Evolutionary conservation across 2,888 invertebrate genomes (phyloP).

Genomic region (Byasa hedistus): DNA sequence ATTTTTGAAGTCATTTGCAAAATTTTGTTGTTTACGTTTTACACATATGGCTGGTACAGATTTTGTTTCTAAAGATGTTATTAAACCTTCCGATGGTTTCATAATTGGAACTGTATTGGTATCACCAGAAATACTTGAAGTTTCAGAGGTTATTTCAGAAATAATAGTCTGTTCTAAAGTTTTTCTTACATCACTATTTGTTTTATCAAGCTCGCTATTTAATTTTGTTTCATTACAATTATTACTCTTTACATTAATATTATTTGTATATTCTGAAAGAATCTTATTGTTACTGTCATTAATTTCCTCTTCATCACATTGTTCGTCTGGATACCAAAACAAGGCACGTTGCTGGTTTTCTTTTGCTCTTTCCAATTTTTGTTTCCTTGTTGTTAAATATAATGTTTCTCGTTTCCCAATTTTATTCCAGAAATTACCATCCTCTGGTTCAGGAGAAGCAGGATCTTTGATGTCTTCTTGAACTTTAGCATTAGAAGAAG

Average conservation of each 20-base stretch:
- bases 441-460: constrained; percentile 64
- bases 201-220: not conserved
- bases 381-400: constrained; percentile 79
- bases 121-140: not conserved
- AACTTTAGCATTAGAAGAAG: constrained; percentile 42
- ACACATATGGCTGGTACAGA: not conserved
- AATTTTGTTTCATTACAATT: constrained; percentile 19
- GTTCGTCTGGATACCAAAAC: constrained; percentile 60
- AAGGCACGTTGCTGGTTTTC: constrained; percentile 59
- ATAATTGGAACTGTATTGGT: not conserved
- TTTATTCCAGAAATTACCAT: constrained; percentile 83
- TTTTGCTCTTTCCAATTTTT: constrained; percentile 67
- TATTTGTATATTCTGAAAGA: constrained; percentile 23
- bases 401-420: constrained; percentile 84
- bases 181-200: not conserved
- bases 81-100: not conserved
- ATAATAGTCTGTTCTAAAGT: not conserved
- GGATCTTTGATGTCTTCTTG: constrained; percentile 44
- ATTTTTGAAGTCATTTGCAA: not conserved
- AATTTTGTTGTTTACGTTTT: not conserved
- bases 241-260: constrained; percentile 28
- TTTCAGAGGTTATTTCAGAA: not conserved
- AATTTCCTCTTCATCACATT: constrained; percentile 8
- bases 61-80: not conserved
- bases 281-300: constrained; percentile 28